Percentiles rank a stretch among this genome's conserved stretches.
Conservation (phyloP, 2,797 vertebrate genomes). For the Enteromius viviparus region DNA sequence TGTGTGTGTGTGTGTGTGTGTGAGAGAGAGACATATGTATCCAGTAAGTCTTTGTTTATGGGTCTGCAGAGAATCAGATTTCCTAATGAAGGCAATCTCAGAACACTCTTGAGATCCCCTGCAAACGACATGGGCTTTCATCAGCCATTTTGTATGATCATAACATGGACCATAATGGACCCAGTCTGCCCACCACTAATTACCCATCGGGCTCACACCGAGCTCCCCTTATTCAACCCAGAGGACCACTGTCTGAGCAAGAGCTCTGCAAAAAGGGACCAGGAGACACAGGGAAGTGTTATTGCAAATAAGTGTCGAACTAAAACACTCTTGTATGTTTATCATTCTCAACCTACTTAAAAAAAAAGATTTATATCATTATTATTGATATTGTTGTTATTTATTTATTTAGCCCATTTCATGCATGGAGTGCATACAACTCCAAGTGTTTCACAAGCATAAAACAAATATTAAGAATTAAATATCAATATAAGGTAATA, state of each 20-base stretch:
- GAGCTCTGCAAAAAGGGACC: constrained; percentile 32
- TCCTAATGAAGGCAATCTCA: constrained; percentile 60
- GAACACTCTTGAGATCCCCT: constrained; percentile 52
- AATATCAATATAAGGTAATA: background rate
- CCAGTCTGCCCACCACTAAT: constrained; percentile 54
- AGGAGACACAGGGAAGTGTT: constrained; percentile 10
- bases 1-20: background rate
- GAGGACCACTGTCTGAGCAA: constrained; percentile 25
- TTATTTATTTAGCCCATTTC: background rate
- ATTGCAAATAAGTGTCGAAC: constrained; percentile 37
- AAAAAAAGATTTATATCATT: background rate
- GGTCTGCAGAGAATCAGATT: constrained; percentile 41
- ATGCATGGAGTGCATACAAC: background rate
- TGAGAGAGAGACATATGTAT: background rate
- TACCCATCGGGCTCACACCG: constrained; percentile 43
- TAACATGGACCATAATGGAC: constrained; percentile 55
- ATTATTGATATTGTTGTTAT: background rate
- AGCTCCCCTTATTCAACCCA: constrained; percentile 26
- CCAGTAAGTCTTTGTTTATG: background rate
- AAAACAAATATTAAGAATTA: background rate
- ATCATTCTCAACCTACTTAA: background rate
- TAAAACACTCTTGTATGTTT: background rate
- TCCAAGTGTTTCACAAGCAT: background rate
- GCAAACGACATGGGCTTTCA: constrained; percentile 34
- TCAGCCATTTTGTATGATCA: constrained; percentile 48